phyloP scores from a whole-genome alignment of 2,888 invertebrate species.

The Polymixis flavicincta region DNA sequence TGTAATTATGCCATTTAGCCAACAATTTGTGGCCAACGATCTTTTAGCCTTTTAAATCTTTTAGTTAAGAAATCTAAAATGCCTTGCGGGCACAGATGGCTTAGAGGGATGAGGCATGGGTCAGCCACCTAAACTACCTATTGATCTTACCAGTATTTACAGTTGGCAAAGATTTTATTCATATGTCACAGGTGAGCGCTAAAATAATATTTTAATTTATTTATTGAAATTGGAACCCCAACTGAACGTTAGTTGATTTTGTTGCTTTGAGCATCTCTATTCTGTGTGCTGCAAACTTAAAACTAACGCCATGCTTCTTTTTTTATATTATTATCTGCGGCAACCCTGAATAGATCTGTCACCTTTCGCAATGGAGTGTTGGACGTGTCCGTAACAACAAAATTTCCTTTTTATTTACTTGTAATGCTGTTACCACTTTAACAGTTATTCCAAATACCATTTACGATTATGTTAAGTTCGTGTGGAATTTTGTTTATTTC shows the following conservation, averaged over 20 bases:
- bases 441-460: constrained; percentile 79
- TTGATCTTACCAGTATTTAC: not conserved
- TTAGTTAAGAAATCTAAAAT: too few species aligned
- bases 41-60: not conserved
- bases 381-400: constrained; percentile 86
- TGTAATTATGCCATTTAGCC: too few species aligned
- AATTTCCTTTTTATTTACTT: constrained; percentile 83
- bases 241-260: constrained; percentile 10
- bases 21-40: not conserved
- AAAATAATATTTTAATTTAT: not conserved
- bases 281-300: not conserved
- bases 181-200: not conserved
- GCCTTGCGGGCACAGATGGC: too few species aligned
- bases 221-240: too few species aligned
- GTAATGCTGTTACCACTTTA: constrained; percentile 84
- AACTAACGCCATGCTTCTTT: constrained; percentile 28
- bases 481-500: constrained; percentile 82
- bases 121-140: not conserved
- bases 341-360: constrained; percentile 66
- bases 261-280: not conserved
- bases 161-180: not conserved
- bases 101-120: too few species aligned
- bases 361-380: constrained; percentile 83
- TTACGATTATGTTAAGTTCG: constrained; percentile 88
- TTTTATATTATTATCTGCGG: constrained; percentile 8